Conservation (phyloP, 2,797 vertebrate species). For the Lutjanus campechanus region DNA sequence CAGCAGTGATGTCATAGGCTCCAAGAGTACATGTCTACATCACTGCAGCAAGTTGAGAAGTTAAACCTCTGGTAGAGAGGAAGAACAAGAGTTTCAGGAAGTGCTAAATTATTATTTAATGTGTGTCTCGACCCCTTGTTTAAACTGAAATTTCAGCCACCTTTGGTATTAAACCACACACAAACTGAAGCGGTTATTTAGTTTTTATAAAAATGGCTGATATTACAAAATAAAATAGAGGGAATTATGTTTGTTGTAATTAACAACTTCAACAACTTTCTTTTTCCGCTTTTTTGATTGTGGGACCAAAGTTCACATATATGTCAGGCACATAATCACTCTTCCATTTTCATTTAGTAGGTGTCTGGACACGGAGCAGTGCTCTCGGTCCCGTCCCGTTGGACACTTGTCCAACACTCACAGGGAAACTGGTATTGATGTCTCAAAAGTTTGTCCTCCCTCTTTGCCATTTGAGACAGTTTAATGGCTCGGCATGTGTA, state of each 20-base stretch:
- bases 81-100: too few species aligned
- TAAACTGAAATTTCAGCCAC: too few species aligned
- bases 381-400: not conserved
- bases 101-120: too few species aligned
- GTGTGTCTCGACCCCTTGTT: too few species aligned
- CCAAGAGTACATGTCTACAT: too few species aligned
- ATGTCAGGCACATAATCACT: not conserved
- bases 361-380: not conserved
- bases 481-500: conserved; percentile 16
- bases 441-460: not conserved
- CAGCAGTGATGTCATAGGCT: too few species aligned
- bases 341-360: not conserved
- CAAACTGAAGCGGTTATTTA: not conserved
- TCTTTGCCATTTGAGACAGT: conserved; percentile 3
- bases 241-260: not conserved
- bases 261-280: too few species aligned
- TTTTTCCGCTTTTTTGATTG: not conserved
- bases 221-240: not conserved
- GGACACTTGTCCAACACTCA: not conserved
- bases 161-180: not conserved
- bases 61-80: too few species aligned
- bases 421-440: not conserved
- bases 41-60: too few species aligned
- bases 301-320: not conserved
- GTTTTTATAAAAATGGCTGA: not conserved